phyloP scores from a whole-genome alignment of 2,113 vertebrate species.

The Rhinolophus ferrumequinum region DNA sequence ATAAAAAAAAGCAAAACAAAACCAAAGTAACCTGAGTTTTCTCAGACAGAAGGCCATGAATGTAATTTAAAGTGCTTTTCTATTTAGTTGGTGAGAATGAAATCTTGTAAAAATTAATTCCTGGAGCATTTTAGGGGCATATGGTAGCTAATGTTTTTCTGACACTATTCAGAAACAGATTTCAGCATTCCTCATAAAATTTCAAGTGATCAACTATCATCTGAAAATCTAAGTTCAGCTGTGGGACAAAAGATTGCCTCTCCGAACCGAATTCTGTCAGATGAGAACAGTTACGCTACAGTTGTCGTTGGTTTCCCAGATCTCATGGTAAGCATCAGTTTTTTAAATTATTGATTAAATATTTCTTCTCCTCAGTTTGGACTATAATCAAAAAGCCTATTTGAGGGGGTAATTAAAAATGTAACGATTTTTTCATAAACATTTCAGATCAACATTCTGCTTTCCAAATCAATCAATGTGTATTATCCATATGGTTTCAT shows the following conservation, averaged over 20 bases:
- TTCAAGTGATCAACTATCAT: slow-evolving; percentile 92
- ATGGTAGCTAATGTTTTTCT: slow-evolving; percentile 43
- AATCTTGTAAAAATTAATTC: slow-evolving; percentile 42
- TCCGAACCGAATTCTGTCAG: slow-evolving; percentile 94
- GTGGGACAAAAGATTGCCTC: slow-evolving; percentile 95
- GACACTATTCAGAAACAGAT: slow-evolving; percentile 83
- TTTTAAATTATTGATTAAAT: slow-evolving; percentile 44
- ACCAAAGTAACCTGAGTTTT: neutral
- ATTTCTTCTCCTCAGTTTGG: neutral
- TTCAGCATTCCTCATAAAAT: slow-evolving; percentile 87
- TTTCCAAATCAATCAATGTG: slow-evolving; percentile 22
- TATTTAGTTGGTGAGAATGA: slow-evolving; percentile 30
- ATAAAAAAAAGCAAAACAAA: neutral
- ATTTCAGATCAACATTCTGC: slow-evolving; percentile 33
- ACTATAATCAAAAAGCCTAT: neutral
- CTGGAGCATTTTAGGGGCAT: neutral
- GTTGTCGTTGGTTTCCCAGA: slow-evolving; percentile 96
- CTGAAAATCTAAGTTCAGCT: slow-evolving; percentile 94
- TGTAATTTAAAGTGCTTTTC: slow-evolving; percentile 33
- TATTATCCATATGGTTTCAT: neutral
- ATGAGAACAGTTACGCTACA: slow-evolving; percentile 89
- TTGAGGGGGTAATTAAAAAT: slow-evolving; percentile 5
- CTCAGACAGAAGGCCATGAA: neutral
- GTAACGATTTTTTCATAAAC: neutral
- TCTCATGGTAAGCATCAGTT: slow-evolving; percentile 90